Conservation (phyloP, 2,113 vertebrate genomes). For the Erinaceus europaeus region DNA sequence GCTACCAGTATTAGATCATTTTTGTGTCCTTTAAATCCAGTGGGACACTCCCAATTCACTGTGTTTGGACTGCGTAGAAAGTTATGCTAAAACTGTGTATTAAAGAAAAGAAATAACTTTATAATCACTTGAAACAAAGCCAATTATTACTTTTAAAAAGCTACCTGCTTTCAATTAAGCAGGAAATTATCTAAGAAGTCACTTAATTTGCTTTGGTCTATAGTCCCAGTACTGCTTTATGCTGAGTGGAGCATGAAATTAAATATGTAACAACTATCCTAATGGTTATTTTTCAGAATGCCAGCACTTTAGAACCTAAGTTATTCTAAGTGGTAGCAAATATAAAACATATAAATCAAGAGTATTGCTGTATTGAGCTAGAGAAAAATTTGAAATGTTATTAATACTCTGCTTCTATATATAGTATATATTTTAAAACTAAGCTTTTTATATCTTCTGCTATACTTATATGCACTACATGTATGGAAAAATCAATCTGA, state of each 20-base stretch:
- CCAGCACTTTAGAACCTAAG: constrained; percentile 70
- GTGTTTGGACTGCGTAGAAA: constrained; percentile 62
- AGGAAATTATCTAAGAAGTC: constrained; percentile 87
- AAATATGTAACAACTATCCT: constrained; percentile 86
- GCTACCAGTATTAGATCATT: not conserved
- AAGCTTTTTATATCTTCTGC: not conserved
- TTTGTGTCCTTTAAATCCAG: not conserved
- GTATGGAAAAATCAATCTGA: constrained; percentile 3
- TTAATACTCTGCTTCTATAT: constrained; percentile 23
- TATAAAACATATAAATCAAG: constrained; percentile 70
- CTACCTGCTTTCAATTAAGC: constrained; percentile 89
- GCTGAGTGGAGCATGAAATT: constrained; percentile 90
- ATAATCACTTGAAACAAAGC: constrained; percentile 82
- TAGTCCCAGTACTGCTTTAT: constrained; percentile 84
- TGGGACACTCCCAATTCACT: not conserved
- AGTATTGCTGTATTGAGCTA: constrained; percentile 60
- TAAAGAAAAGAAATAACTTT: constrained; percentile 74
- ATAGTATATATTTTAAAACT: too few species aligned
- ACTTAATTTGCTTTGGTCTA: constrained; percentile 86
- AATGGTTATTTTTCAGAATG: constrained; percentile 80
- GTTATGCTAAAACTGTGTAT: constrained; percentile 70
- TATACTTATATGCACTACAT: not conserved
- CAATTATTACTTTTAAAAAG: constrained; percentile 86
- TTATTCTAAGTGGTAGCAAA: constrained; percentile 72
- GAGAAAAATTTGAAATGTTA: constrained; percentile 58